phyloP scores from a whole-genome alignment of 2,113 vertebrate species.

The Dicaeum eximium region DNA sequence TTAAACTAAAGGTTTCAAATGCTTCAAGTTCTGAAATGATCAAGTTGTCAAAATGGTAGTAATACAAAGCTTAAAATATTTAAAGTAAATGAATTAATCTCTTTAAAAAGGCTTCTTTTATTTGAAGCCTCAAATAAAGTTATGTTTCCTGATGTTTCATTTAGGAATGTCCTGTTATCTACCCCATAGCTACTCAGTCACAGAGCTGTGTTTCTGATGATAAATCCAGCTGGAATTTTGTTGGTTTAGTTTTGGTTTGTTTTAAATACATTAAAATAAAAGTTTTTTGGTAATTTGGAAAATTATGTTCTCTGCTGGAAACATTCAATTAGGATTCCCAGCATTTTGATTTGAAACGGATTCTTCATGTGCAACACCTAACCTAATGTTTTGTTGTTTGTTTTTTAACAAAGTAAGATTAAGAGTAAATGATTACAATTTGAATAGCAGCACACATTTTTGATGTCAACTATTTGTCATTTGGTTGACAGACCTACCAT shows the following conservation, averaged over 20 bases:
- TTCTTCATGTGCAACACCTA: neutral
- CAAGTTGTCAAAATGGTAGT: neutral
- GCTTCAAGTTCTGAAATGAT: neutral
- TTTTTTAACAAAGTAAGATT: neutral
- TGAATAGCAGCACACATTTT: neutral
- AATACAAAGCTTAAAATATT: neutral
- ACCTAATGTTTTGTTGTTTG: neutral
- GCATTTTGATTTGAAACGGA: neutral
- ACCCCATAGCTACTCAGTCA: neutral
- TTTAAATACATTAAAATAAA: neutral
- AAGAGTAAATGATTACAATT: neutral
- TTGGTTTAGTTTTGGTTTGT: neutral
- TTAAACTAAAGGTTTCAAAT: neutral
- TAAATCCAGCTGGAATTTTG: slow-evolving; percentile 3
- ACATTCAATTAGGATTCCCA: slow-evolving; percentile 12
- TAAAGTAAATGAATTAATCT: neutral
- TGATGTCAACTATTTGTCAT: neutral
- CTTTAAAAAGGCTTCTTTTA: neutral
- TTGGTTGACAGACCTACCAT: neutral
- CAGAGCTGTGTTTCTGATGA: neutral
- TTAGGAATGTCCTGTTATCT: neutral
- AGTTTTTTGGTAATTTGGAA: slow-evolving; percentile 17
- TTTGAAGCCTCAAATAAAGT: neutral
- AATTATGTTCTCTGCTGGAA: slow-evolving; percentile 32
- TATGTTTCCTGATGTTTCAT: neutral